These are phyloP conservation scores for Pocota personata DNA, from an alignment of 2,888 invertebrate genomes.

Conservation along the genomic window DNA sequence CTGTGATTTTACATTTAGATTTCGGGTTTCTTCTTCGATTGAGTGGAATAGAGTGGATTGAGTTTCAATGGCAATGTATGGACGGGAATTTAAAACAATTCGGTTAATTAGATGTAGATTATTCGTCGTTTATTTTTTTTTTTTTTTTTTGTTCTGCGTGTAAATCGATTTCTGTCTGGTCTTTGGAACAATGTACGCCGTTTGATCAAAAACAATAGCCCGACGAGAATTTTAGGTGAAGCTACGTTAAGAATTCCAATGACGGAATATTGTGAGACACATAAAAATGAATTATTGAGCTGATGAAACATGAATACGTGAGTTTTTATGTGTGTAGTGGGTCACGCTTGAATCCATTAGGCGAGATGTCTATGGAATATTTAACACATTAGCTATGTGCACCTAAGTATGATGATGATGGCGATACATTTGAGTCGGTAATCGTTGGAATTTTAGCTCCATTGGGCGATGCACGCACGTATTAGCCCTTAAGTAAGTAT, in stretches of 20 bases:
- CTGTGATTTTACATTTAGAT: conserved; percentile 14
- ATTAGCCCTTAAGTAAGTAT: background rate
- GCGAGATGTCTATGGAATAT: background rate
- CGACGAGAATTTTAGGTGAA: background rate
- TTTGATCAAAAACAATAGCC: background rate
- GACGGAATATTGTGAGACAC: background rate
- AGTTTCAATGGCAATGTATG: background rate
- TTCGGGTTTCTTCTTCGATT: conserved; percentile 36
- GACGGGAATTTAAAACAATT: conserved; percentile 16
- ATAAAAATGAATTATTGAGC: background rate
- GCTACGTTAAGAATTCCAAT: background rate
- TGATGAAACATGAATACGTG: background rate
- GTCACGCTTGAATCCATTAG: background rate
- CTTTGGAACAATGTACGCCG: background rate
- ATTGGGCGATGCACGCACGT: background rate
- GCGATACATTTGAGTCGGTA: background rate
- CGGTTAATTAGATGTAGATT: conserved; percentile 44
- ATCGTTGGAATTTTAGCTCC: background rate
- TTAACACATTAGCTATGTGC: background rate
- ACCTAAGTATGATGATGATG: background rate
- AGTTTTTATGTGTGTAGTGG: background rate
- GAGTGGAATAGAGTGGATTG: conserved; percentile 37
- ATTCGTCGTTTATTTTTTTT: background rate
- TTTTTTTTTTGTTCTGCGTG: background rate
- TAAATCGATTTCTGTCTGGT: conserved; percentile 4